A percentile compares a stretch with the other conserved stretches of the same genome.
Evolutionary conservation across 1,140 invertebrate genomes (phyloP).

Genomic region (Drosophila lacertosa): DNA sequence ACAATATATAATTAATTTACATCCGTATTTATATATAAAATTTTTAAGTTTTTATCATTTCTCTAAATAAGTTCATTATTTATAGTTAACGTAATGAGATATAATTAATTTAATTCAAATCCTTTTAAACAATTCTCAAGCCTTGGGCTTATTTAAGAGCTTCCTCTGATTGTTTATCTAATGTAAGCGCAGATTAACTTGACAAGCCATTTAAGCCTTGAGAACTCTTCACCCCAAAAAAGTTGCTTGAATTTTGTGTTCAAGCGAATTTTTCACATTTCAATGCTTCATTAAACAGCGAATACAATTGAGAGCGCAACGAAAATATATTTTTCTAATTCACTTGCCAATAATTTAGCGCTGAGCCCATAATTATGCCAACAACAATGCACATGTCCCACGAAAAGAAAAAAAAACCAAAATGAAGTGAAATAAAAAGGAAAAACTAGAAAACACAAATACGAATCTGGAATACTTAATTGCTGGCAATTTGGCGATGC

Average conservation of each 20-base stretch:
- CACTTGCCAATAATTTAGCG: slow-evolving; percentile 72
- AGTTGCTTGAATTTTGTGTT: slow-evolving; percentile 21
- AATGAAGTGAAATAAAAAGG: not conserved
- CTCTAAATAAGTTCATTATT: too few species aligned
- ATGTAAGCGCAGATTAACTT: slow-evolving; percentile 27
- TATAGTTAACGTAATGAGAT: too few species aligned
- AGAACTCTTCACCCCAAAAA: slow-evolving; percentile 31
- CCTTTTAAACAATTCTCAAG: not conserved
- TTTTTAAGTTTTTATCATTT: too few species aligned
- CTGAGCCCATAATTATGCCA: slow-evolving; percentile 75
- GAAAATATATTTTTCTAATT: slow-evolving; percentile 73
- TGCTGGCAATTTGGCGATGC: slow-evolving; percentile 65
- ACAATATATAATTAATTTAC: too few species aligned
- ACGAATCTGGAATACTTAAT: slow-evolving; percentile 58
- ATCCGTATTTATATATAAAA: too few species aligned
- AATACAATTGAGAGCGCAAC: slow-evolving; percentile 18
- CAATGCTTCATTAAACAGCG: slow-evolving; percentile 34
- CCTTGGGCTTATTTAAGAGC: not conserved
- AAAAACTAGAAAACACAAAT: slow-evolving; percentile 29
- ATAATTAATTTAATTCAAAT: not conserved
- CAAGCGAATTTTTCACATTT: slow-evolving; percentile 43
- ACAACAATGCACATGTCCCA: slow-evolving; percentile 62
- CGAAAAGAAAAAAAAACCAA: slow-evolving; percentile 24
- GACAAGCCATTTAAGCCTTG: slow-evolving; percentile 1
- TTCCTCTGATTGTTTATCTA: slow-evolving; percentile 1